Conservation (phyloP, 2,113 vertebrate genomes). For the Athene noctua region DNA sequence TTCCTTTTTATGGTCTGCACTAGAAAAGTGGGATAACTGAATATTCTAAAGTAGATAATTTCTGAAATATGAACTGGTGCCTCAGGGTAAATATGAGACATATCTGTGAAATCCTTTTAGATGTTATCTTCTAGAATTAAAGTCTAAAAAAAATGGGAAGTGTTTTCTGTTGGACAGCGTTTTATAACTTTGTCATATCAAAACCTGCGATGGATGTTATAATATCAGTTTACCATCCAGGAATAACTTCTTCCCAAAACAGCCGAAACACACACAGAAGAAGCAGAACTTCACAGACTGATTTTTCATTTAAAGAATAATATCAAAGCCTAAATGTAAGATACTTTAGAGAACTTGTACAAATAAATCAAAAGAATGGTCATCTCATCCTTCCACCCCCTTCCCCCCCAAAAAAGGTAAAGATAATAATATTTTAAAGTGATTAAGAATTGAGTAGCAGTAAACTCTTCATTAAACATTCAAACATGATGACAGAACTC, state of each 20-base stretch:
- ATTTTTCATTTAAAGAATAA: not conserved
- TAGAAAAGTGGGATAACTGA: not conserved
- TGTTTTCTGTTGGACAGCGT: not conserved
- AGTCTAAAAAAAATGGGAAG: not conserved
- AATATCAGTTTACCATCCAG: not conserved
- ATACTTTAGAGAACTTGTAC: not conserved
- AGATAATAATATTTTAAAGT: not conserved
- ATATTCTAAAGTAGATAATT: conserved; percentile 9
- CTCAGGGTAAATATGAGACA: not conserved
- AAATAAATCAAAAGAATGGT: not conserved
- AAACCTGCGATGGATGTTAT: not conserved
- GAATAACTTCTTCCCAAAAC: not conserved
- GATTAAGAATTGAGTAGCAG: not conserved
- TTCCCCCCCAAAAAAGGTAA: not conserved
- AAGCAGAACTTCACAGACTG: not conserved
- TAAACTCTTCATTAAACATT: not conserved
- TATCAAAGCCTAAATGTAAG: not conserved
- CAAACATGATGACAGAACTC: not conserved
- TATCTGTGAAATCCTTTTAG: conserved; percentile 30
- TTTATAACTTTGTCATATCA: not conserved
- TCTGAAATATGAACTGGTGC: conserved; percentile 4
- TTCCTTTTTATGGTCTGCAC: not conserved
- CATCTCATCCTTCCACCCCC: not conserved
- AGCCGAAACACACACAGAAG: not conserved
- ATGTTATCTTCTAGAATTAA: not conserved